Evolutionary conservation across 2,113 vertebrate species (phyloP), one percentile per base, ranked within the genome.

Genomic region (Nothoprocta pentlandii): DNA sequence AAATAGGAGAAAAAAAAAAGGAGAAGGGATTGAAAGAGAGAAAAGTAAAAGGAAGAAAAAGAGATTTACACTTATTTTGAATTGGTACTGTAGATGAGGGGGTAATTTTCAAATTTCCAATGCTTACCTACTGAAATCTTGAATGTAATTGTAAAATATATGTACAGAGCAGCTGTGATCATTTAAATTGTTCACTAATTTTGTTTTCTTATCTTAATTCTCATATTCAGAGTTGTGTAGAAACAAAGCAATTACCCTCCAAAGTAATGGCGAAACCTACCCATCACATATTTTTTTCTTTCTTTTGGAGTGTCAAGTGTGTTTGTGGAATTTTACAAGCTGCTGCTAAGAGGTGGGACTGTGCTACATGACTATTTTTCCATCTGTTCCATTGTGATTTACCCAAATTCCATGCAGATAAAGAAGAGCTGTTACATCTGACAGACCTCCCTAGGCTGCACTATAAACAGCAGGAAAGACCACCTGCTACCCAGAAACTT

Each of bases 401-500:
- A 95, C 93, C 86, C 89, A 96, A 97, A 97, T 97, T 97, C 96
- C 95, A 97, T 59, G 92, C 94, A 97, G 97, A 97, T 97, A 96
- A 96, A 97, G 97, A 98, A 92, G 92, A 95, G 64, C 67, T 93
- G 85, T 93, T 97, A 76, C 94, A 95, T 97, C 96, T 97, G 96
- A 98, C 92, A 96, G 90, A 93, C 89, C 95, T 97, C 96, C 95
- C 94, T 59, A 77, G 82, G 92, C 94, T 88, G 76, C 90, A 76
- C 78, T 89, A 87, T 95, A 96, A 98, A 97, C 97, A 98, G 96
- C 97, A 97, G 93, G 96, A 96, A 96, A 95, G 96, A 92, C 96
- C 97, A 98, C 98, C 97, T 97, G 98, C 97, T 96, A 96, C 92
- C 96, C 64, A 93, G 78, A 95, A 97, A 95, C 90, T 97, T 95